Conservation (phyloP, 92 coral and sea anemone species). For the Diadumene lineata region DNA sequence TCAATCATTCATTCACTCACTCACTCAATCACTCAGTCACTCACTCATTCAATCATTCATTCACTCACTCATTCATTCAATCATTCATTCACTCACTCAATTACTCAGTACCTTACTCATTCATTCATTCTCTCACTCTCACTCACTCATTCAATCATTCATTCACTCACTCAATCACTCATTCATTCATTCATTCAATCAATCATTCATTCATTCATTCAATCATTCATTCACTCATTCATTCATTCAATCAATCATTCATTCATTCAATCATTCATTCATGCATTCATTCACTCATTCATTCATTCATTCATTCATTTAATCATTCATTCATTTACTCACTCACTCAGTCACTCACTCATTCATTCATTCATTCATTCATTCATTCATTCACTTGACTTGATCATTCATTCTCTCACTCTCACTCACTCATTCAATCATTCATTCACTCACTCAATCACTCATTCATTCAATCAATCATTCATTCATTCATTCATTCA, state of each 20-base stretch:
- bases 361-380: not conserved
- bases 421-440: not conserved
- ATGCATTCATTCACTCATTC: not conserved
- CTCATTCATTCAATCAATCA: slow-evolving; percentile 1
- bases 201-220: not conserved
- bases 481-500: not conserved
- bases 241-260: not conserved
- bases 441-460: not conserved
- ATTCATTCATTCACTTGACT: not conserved
- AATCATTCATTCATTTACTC: not conserved
- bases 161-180: too few species aligned
- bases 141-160: not conserved
- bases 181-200: too few species aligned
- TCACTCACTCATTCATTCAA: too few species aligned
- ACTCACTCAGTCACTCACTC: not conserved
- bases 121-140: too few species aligned
- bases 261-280: not conserved
- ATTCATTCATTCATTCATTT: not conserved
- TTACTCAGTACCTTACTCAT: too few species aligned
- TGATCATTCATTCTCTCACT: not conserved
- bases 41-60: too few species aligned
- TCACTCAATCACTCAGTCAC: too few species aligned
- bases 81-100: too few species aligned
- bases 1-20: too few species aligned
- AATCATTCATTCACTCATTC: not conserved